These are phyloP conservation scores for Hydrotaea diabolus DNA, from an alignment of 2,888 invertebrate species.

Conservation along the genomic window DNA sequence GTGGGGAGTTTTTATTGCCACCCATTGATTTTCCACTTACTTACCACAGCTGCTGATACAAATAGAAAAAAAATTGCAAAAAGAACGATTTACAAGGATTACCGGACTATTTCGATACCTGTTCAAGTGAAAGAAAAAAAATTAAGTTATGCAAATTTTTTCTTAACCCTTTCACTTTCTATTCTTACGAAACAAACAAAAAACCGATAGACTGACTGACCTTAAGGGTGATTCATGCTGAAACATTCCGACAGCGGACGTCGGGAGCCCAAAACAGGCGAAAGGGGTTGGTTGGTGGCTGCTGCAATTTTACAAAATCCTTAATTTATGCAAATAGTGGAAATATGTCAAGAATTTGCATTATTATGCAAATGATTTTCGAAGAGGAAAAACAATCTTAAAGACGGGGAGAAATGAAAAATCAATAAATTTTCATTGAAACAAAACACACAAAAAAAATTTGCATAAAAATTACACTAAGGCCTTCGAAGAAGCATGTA, in stretches of 20 bases:
- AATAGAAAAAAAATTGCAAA: too few species aligned
- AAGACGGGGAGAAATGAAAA: neutral
- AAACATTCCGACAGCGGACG: too few species aligned
- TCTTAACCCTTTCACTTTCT: neutral
- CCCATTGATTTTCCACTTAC: too few species aligned
- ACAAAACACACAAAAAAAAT: neutral
- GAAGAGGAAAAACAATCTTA: neutral
- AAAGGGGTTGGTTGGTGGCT: conserved; percentile 19
- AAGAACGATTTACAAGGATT: too few species aligned
- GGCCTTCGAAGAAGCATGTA: neutral
- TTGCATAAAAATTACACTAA: conserved; percentile 26
- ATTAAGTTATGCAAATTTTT: conserved; percentile 30
- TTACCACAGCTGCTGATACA: too few species aligned
- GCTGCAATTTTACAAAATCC: conserved; percentile 27
- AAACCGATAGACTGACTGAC: conserved; percentile 11
- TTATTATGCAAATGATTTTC: conserved; percentile 55
- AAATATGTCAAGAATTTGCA: conserved; percentile 49
- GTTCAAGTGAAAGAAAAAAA: neutral
- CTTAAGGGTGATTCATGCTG: conserved; percentile 10
- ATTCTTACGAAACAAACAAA: neutral
- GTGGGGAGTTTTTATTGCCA: too few species aligned
- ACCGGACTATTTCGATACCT: too few species aligned
- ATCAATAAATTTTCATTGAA: conserved; percentile 3
- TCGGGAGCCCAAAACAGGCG: too few species aligned
- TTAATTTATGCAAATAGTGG: conserved; percentile 53